Conservation (phyloP, 2,113 vertebrate genomes). For the Sarotherodon lohbergeri region DNA sequence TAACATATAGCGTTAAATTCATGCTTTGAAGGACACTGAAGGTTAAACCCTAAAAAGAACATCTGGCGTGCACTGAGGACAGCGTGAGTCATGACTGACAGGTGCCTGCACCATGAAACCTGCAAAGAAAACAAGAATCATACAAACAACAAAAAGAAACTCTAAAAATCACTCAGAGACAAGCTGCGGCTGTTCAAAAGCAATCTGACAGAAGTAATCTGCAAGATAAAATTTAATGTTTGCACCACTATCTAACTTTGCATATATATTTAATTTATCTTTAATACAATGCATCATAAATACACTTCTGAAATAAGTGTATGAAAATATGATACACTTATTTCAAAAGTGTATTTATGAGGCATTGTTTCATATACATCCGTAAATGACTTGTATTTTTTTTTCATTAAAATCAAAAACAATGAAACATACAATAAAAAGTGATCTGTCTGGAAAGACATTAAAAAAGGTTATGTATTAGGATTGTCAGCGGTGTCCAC, state of each 20-base stretch:
- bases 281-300: neutral
- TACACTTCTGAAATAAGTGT: fast-evolving
- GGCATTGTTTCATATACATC: neutral
- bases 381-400: fast-evolving
- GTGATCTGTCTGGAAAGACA: neutral
- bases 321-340: too few relatives aligned
- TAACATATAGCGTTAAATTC: neutral
- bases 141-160: neutral
- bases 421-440: fast-evolving
- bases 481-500: neutral
- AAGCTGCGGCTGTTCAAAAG: neutral
- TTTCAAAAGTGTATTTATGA: neutral
- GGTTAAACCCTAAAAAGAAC: neutral
- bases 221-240: neutral
- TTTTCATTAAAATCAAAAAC: neutral
- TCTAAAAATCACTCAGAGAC: neutral
- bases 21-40: neutral
- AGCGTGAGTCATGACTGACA: neutral
- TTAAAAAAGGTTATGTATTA: neutral
- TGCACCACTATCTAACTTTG: neutral
- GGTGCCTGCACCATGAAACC: neutral
- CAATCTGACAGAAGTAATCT: neutral
- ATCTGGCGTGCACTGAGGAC: neutral
- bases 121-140: neutral
- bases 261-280: neutral